These are phyloP conservation scores for Barbus barbus DNA, from an alignment of 2,113 vertebrate genomes.

Conservation along the genomic window DNA sequence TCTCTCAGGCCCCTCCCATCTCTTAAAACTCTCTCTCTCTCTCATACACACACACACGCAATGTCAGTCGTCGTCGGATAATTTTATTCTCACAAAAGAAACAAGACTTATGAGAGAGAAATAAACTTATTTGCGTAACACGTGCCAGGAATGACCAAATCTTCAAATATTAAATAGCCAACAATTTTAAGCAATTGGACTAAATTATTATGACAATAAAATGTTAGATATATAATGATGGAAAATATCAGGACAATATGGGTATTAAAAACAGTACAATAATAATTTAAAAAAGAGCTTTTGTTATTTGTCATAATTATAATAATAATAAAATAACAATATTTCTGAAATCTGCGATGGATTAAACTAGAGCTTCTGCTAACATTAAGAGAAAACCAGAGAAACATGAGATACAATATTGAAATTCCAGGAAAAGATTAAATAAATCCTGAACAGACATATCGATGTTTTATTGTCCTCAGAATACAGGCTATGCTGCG, in stretches of 20 bases:
- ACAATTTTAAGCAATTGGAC: not conserved
- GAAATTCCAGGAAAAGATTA: conserved; percentile 89
- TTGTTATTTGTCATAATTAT: not conserved
- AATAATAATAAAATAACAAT: not conserved
- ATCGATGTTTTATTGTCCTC: conserved; percentile 69
- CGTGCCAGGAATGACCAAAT: not conserved
- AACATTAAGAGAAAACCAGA: conserved; percentile 75
- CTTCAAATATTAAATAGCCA: not conserved
- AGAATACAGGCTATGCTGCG: conserved; percentile 52
- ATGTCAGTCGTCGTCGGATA: not conserved
- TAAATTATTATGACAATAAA: not conserved
- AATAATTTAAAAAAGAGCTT: not conserved
- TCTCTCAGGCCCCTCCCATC: conserved; percentile 93
- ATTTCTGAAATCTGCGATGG: not conserved
- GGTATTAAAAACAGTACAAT: not conserved
- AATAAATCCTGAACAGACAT: conserved; percentile 69
- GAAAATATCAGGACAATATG: not conserved
- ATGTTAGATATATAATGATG: not conserved
- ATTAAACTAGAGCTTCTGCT: not conserved
- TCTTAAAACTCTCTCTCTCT: conserved; percentile 72
- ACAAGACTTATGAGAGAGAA: not conserved
- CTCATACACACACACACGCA: conserved; percentile 55
- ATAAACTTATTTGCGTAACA: not conserved
- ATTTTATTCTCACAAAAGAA: not conserved
- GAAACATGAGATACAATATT: conserved; percentile 80